Evolutionary conservation across 2,113 vertebrate genomes (phyloP), one percentile per base, ranked within the genome.

Genomic region (Buteo buteo): DNA sequence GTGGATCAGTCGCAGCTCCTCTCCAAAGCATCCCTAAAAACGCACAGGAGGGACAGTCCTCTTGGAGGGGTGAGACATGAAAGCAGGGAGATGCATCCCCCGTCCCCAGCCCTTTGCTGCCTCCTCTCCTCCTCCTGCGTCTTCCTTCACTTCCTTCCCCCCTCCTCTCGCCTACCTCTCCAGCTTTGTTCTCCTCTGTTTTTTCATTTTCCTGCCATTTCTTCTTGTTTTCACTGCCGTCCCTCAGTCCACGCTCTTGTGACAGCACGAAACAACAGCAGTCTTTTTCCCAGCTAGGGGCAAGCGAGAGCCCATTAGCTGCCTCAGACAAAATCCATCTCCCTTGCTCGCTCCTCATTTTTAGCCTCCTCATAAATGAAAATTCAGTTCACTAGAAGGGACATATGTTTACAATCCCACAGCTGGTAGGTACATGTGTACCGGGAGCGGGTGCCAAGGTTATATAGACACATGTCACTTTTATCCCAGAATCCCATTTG

Each of bases 351-450:
- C 89, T 82, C 79, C 84, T 58, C 21, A 1, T n/a, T 90, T 96
- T 88, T 55, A 59, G 74, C 86, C 74, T 93, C 57, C 82, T 90
- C 65, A 32, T 71, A 92, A 93, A 89, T 77, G 88, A 82, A 92
- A 96, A 93, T 93, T 72, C 96, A 59, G 64, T 71, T 96, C 81
- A 65, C 82, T 91, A 45, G 76, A 45, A 93, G 62, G 93, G 90
- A 83, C 95, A 91, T 95, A 86, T 95, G 94, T 96, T 97, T 90
- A 84, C 94, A 96, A 22, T 79, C 80, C 88, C 95, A 91, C 87
- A 94, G 96, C 91, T 97, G 91, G 93, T 90, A 87, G 94, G 94
- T 97, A 94, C 94, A 91, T 54, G 93, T 91, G 89, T 95, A 95
- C 57, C 16, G 7, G 91, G 80, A 96, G 70, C 3, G 11, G 78